Evolutionary conservation across 2,888 invertebrate genomes (phyloP).

Genomic region (Lycaena phlaeas): DNA sequence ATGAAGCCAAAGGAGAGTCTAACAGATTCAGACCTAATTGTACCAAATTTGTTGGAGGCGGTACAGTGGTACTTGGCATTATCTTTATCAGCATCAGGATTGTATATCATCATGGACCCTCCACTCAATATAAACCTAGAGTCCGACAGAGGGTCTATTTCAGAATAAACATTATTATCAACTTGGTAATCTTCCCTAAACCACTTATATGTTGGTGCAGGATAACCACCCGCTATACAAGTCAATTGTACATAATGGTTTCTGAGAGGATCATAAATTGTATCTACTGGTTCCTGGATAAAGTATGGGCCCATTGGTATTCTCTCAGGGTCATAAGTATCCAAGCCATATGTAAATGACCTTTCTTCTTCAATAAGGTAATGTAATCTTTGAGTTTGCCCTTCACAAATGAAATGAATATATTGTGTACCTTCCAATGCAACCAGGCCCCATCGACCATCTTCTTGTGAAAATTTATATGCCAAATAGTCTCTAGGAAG

Average conservation of each 20-base stretch:
- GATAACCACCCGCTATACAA: slow-evolving; percentile 90
- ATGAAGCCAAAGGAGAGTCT: slow-evolving; percentile 91
- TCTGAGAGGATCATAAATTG: slow-evolving; percentile 85
- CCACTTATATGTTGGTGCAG: slow-evolving; percentile 92
- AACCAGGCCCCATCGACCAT: slow-evolving; percentile 89
- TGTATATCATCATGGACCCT: slow-evolving; percentile 90
- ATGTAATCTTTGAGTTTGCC: slow-evolving; percentile 80
- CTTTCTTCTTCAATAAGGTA: slow-evolving; percentile 82
- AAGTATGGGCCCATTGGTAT: slow-evolving; percentile 93
- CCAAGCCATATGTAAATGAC: slow-evolving; percentile 88
- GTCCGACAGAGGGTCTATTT: slow-evolving; percentile 84
- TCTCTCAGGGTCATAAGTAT: slow-evolving; percentile 83
- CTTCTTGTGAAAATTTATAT: slow-evolving; percentile 80
- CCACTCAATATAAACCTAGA: slow-evolving; percentile 89
- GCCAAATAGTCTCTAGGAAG: slow-evolving; percentile 82
- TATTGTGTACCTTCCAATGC: slow-evolving; percentile 84
- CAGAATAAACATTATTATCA: slow-evolving; percentile 78
- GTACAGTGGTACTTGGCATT: slow-evolving; percentile 93
- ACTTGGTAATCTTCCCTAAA: slow-evolving; percentile 89
- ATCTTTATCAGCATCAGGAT: slow-evolving; percentile 86
- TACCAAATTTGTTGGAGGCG: slow-evolving; percentile 91
- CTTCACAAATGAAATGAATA: slow-evolving; percentile 90
- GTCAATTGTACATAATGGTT: slow-evolving; percentile 85
- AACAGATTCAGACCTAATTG: slow-evolving; percentile 90
- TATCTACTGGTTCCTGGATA: slow-evolving; percentile 86